These are phyloP conservation scores for Sula dactylatra DNA, from an alignment of 2,113 vertebrate species.

Conservation along the genomic window DNA sequence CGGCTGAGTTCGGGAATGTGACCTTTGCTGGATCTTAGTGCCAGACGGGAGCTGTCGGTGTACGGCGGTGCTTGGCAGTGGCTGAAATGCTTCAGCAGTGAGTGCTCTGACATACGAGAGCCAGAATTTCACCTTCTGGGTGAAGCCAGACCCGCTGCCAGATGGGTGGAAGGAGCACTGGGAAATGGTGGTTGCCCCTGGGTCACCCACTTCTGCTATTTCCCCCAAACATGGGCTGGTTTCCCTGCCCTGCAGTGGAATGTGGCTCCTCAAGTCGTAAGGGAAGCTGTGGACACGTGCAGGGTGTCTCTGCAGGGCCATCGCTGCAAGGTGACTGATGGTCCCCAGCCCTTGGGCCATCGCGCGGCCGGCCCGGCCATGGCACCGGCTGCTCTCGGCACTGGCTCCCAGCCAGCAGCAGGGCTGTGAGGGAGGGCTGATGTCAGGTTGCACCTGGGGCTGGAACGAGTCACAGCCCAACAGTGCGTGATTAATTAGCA, in stretches of 20 bases:
- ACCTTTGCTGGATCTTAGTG: not conserved
- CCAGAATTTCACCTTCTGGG: not conserved
- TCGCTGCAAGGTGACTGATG: rapidly evolving
- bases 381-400: not conserved
- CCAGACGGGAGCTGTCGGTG: not conserved
- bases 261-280: not conserved
- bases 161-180: not conserved
- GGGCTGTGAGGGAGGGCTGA: not conserved
- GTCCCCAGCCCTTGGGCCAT: not conserved
- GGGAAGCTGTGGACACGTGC: not conserved
- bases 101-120: not conserved
- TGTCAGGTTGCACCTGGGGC: not conserved
- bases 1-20: not conserved
- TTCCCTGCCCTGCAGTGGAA: not conserved
- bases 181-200: rapidly evolving
- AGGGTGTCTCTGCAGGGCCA: not conserved
- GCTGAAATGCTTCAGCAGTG: not conserved
- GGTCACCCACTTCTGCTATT: not conserved
- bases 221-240: rapidly evolving
- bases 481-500: rapidly evolving
- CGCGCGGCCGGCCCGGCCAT: not conserved
- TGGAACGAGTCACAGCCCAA: not conserved
- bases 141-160: rapidly evolving
- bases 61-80: not conserved
- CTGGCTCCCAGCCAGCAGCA: not conserved